A percentile compares a stretch with the other conserved stretches of the same genome.
Evolutionary conservation across 2,797 vertebrate genomes (phyloP).

Genomic region (Pelochelys cantorii): DNA sequence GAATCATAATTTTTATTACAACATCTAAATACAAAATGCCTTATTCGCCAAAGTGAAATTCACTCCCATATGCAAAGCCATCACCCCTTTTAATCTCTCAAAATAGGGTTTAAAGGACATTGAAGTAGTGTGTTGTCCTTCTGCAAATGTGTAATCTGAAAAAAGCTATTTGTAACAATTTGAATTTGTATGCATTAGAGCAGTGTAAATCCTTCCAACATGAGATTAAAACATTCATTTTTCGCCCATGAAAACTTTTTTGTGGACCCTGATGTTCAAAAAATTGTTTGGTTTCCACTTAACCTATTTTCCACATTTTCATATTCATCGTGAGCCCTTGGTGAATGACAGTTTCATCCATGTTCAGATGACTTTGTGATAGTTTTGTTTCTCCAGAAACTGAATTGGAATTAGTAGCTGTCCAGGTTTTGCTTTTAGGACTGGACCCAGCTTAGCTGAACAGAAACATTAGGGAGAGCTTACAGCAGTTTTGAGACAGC

Average conservation of each 20-base stretch:
- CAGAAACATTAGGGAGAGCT: background rate
- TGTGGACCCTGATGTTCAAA: background rate
- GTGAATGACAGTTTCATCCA: background rate
- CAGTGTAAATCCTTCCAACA: background rate
- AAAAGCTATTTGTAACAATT: background rate
- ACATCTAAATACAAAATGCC: background rate
- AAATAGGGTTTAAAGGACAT: background rate
- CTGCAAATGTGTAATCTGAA: background rate
- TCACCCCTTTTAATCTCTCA: background rate
- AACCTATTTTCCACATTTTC: background rate
- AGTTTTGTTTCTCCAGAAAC: background rate
- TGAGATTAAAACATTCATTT: background rate
- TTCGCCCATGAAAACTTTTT: background rate
- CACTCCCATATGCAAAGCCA: background rate
- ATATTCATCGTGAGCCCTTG: background rate
- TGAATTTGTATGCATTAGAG: background rate
- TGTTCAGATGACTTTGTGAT: background rate
- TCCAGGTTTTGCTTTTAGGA: background rate
- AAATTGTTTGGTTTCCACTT: background rate
- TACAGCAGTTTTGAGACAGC: background rate
- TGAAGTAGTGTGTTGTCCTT: background rate
- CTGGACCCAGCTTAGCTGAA: background rate
- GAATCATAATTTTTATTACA: background rate
- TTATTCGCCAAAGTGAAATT: background rate
- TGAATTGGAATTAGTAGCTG: background rate